Percentiles rank a stretch among this genome's conserved stretches.
These are phyloP conservation scores for Brachionus manjavacas DNA, from an alignment of 1,140 invertebrate genomes.

Conservation along the genomic window DNA sequence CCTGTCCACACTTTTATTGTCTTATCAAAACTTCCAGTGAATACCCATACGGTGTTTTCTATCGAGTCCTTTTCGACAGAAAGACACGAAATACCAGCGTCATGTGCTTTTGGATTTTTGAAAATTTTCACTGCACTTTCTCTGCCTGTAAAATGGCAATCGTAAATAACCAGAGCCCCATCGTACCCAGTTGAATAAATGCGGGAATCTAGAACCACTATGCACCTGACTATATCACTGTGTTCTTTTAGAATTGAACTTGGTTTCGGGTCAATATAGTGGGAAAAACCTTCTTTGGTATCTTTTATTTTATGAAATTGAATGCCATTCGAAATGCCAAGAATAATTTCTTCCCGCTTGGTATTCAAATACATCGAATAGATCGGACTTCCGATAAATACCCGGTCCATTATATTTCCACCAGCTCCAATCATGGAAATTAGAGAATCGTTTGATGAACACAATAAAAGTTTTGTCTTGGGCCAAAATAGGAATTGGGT, in stretches of 20 bases:
- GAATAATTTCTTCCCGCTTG: not conserved
- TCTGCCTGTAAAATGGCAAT: constrained; percentile 53
- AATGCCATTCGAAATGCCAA: not conserved
- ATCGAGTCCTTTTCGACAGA: constrained; percentile 51
- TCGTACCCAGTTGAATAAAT: constrained; percentile 57
- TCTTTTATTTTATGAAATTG: constrained; percentile 15
- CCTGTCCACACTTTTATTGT: constrained; percentile 56
- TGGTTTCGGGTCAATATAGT: constrained; percentile 43
- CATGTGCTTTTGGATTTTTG: constrained; percentile 52
- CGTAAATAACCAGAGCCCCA: constrained; percentile 54
- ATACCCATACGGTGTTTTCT: constrained; percentile 55
- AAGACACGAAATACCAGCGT: constrained; percentile 56
- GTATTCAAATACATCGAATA: constrained; percentile 55
- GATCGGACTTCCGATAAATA: constrained; percentile 50
- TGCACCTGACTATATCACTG: constrained; percentile 53
- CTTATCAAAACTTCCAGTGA: constrained; percentile 58
- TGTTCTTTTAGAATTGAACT: constrained; percentile 50
- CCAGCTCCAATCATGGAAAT: constrained; percentile 28
- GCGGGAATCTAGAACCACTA: constrained; percentile 53
- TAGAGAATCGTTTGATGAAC: constrained; percentile 24
- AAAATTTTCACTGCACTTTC: constrained; percentile 49
- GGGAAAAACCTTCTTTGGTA: not conserved
- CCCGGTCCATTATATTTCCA: constrained; percentile 21
- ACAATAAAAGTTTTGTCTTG: not conserved
- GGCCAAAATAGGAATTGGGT: constrained; percentile 31